Base-by-base conservation (phyloP, 2,888 invertebrate genomes). In the Drosophila greeni region DNA sequence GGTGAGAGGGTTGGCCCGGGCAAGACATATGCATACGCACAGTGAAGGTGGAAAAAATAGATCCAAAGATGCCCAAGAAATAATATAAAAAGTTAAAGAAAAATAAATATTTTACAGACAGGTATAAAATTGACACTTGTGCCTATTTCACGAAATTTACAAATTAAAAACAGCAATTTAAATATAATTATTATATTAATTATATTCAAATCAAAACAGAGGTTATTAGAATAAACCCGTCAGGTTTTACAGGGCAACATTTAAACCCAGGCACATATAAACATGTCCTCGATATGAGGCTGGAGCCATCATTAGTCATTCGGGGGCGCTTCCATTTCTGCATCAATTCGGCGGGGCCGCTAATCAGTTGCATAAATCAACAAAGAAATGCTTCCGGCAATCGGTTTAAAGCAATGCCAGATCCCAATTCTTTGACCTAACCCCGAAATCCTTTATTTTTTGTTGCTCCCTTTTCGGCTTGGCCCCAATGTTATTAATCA, bases 361-460 rank as follows among this genome's bases (percentile, higher is more conserved):
- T 84, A 82, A 82, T 82, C 84, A 83, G 79, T 75, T 82, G 84
- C 75, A 82, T 82, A 82, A 82, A 82, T 82, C 81, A 81, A 66
- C 55, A 76, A 69, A 51, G 74, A 70, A 66, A 82, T 68, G 75
- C 36, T 43, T 53, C 33, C 43, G 67, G 60, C 43, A 49, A 70
- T 53, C 70, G 62, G 49, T 66, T 74, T 81, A 65, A 65, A 69
- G 60, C 54, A 60, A 67, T 66, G 68, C 26, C 61, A 65, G 70
- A 72, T 75, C 33, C 52, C 54, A 60, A 58, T 76, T 66, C 74
- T 66, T 70, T 74, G 82, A 74, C 79, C 52, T 53, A 59, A 48
- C 23, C 66, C 48, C 66, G 39, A 66, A 42, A 66, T 37, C 69
- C 53, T 64, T 65, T 61, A 33, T 54, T 54, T 67, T 29, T 36